Evolutionary conservation across 2,797 vertebrate genomes (phyloP), one percentile per base, ranked within the genome.

Genomic region (Pygocentrus nattereri): DNA sequence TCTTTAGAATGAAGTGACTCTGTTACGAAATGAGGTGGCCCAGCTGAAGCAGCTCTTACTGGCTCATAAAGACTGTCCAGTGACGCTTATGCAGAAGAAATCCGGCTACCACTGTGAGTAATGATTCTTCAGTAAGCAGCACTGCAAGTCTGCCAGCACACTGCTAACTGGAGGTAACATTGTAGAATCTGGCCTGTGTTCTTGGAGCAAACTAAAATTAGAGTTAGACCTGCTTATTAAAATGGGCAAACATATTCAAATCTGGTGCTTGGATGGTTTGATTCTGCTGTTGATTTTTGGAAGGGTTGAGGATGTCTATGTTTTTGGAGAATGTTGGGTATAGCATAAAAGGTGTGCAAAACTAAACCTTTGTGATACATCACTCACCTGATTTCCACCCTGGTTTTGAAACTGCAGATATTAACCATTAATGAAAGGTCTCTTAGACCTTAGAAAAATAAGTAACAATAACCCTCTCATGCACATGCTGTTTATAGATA

Each of bases 21-120:
- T 98, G 95, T 97, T 99, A 97, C 96, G 97, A 94, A 99, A 96
- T 93, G 97, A 99, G 96, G 98, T 99, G 95, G 96, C 98, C 90
- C 98, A 98, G 95, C 97, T 99, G 95, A 99, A 99, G 95, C 98
- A 99, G 96, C 98, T 99, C 93, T 96, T 99, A 92, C 96, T 99
- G 96, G 97, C 98, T 97, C 98, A 99, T 97, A 99, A 98, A 97
- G 98, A 99, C 96, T 99, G 98, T 95, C 98, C 98, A 91, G 97
- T 99, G 94, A 99, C 98, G 31, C 96, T 97, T 95, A 97, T 99
- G 97, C 98, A 99, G 96, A 99, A 98, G 96, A 99, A 98, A 95
- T 98, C 97, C 93, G 97, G 96, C 97, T 97, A 97, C 97, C 97
- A 98, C 93, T 95, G 98, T 99, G 96, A 99, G 98, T 99, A 97